These are phyloP conservation scores for Drosophila pegasa DNA, from an alignment of 2,888 invertebrate genomes.

Conservation along the genomic window DNA sequence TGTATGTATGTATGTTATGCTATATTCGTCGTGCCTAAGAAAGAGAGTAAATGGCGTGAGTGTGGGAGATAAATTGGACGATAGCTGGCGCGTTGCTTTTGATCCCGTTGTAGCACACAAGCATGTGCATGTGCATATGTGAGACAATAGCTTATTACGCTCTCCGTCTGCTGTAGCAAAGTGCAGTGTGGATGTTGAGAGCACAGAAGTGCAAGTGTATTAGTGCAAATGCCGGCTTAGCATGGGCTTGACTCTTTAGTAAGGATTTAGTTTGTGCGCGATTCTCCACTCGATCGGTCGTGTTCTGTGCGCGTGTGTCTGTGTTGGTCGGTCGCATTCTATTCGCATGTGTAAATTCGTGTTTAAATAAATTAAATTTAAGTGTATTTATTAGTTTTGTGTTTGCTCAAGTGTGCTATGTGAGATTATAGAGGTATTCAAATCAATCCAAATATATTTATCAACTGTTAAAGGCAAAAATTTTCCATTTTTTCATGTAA, in stretches of 20 bases:
- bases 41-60: not conserved
- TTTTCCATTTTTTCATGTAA: not conserved
- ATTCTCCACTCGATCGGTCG: not conserved
- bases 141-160: not conserved
- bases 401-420: not conserved
- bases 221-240: constrained; percentile 6
- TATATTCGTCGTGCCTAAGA: not conserved
- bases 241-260: not conserved
- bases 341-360: not conserved
- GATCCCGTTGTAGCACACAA: not conserved
- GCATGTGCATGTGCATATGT: not conserved
- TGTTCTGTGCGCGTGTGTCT: not conserved
- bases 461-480: not conserved
- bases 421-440: not conserved
- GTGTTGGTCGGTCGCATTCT: not conserved
- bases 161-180: not conserved
- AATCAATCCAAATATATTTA: not conserved
- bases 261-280: constrained; percentile 4
- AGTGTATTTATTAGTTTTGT: not conserved
- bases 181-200: not conserved
- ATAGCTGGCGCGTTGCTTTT: not conserved
- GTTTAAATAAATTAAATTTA: not conserved
- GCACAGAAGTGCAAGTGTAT: not conserved
- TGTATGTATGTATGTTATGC: not conserved
- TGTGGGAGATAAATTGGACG: not conserved